Evolutionary conservation across 2,113 vertebrate species (phyloP), one percentile per base, ranked within the genome.

Genomic region (Serinus canaria): DNA sequence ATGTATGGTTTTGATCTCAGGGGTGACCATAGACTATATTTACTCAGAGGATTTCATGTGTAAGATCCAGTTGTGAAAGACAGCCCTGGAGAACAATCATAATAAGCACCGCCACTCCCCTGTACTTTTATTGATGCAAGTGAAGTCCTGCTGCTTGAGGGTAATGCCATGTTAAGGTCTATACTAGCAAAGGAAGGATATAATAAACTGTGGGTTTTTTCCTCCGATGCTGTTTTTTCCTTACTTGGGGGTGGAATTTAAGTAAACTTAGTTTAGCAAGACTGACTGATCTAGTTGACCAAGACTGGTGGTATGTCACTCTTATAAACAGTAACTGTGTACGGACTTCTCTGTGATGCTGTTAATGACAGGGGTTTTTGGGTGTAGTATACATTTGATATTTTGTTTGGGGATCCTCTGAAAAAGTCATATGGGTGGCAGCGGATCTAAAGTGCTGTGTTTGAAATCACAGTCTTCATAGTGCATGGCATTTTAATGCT

Each of bases 151-250:
- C 30, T 64, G 13, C 69, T 82, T 35, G 53, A 66, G n/a, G 22
- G 17, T 44, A 55, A n/a, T 30, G 11, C 0, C 0, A 1, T 53
- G 11, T 79, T 58, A 62, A 46, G 8, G n/a, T 52, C 46, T 58
- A 0, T 43, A 9, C 5, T 59, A 47, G 30, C 11, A 63, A 55
- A 49, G 10, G 6, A 85, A 41, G 13, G 6, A 31, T 35, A 23
- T 52, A 31, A 33, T 66, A 28, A 69, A 39, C 30, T 41, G 18
- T 0, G 2, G 0, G 9, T 11, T 73, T 87, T 16, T 3, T 37
- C 37, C 30, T 67, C 23, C 3, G 1, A 13, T 70, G 14, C 33
- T 74, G 12, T 43, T 80, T 84, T 66, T 90, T 13, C 5, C 15
- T 19, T 15, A 12, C 8, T 37, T 69, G 14, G 10, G 28, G 0